Evolutionary conservation across 2,113 vertebrate species (phyloP).

Genomic region (Chrysochloris asiatica): DNA sequence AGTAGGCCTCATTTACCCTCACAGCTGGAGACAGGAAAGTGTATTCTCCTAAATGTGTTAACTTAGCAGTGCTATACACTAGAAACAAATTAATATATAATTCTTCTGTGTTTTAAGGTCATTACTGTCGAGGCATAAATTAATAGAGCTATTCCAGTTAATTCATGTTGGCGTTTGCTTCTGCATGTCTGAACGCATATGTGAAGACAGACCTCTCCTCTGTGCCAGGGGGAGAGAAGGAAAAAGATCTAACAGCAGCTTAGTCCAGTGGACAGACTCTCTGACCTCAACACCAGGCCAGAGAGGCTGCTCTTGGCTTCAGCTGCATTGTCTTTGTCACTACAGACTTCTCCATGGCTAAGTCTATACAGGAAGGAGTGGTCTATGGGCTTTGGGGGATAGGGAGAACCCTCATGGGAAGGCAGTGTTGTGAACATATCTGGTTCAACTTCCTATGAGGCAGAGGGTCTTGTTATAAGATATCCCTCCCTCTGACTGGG

Average conservation of each 20-base stretch:
- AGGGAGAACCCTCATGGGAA: neutral
- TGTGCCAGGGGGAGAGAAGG: constrained; percentile 1
- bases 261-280: constrained; percentile 67
- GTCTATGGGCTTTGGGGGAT: neutral
- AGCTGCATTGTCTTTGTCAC: neutral
- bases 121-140: constrained; percentile 84
- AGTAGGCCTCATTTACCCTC: constrained; percentile 81
- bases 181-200: constrained; percentile 81
- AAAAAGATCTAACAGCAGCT: constrained; percentile 69
- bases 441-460: constrained; percentile 13
- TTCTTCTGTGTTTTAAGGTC: constrained; percentile 86
- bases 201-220: constrained; percentile 69
- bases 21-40: constrained; percentile 78
- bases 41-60: constrained; percentile 81
- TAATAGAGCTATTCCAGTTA: constrained; percentile 84
- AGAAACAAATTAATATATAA: constrained; percentile 86
- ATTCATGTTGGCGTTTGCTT: constrained; percentile 82
- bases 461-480: neutral
- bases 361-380: neutral
- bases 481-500: constrained; percentile 49
- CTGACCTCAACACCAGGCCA: constrained; percentile 72
- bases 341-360: neutral
- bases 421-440: constrained; percentile 1
- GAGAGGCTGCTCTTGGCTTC: accelerated
- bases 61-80: constrained; percentile 79